These are phyloP conservation scores for Spea bombifrons DNA, from an alignment of 2,113 vertebrate species.

Conservation along the genomic window DNA sequence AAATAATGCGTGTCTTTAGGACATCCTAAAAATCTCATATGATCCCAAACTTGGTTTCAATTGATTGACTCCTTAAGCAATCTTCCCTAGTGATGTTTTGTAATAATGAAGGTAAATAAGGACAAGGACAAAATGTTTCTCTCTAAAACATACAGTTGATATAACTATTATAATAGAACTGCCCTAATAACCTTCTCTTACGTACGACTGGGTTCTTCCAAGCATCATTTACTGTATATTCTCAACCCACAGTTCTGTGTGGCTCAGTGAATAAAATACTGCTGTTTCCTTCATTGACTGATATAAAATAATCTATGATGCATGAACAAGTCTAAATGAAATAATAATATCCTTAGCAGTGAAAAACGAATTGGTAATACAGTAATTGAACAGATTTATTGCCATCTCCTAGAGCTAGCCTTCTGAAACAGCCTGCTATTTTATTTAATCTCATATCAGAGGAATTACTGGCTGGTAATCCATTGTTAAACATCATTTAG, in stretches of 20 bases:
- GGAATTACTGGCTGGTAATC: constrained; percentile 91
- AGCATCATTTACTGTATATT: constrained; percentile 63
- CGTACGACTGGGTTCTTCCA: constrained; percentile 45
- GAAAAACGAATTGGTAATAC: constrained; percentile 88
- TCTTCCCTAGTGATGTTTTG: constrained; percentile 73
- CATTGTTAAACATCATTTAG: constrained; percentile 93
- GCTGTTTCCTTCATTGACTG: constrained; percentile 87
- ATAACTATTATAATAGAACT: constrained; percentile 49
- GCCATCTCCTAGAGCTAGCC: constrained; percentile 75
- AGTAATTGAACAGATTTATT: constrained; percentile 96
- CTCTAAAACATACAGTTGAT: constrained; percentile 49
- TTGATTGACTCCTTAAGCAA: constrained; percentile 83
- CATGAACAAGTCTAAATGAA: constrained; percentile 94
- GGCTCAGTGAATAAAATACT: constrained; percentile 80
- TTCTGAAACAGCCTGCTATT: constrained; percentile 87
- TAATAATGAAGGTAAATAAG: constrained; percentile 78
- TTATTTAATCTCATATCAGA: constrained; percentile 95
- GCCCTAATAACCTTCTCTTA: constrained; percentile 49
- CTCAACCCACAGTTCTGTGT: constrained; percentile 66
- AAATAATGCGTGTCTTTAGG: no score
- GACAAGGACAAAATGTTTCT: constrained; percentile 60
- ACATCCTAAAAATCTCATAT: constrained; percentile 84
- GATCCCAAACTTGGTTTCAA: constrained; percentile 84
- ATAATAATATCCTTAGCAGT: constrained; percentile 97
- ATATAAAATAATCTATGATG: constrained; percentile 96